phyloP scores from a whole-genome alignment of 1,140 invertebrate genomes.

The Drosophila leontia region DNA sequence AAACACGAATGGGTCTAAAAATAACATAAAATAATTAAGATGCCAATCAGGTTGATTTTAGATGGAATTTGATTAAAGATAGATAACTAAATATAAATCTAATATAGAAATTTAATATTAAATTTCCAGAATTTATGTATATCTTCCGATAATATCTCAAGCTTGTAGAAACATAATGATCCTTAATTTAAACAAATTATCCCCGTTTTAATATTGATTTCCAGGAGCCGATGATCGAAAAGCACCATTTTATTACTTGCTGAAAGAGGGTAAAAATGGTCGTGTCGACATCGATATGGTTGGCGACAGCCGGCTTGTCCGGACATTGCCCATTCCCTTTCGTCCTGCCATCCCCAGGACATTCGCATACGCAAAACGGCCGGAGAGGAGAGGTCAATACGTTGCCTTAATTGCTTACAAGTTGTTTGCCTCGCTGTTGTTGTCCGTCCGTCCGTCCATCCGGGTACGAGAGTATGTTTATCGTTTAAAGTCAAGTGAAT shows the following conservation, averaged over 20 bases:
- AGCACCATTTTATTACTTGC: conserved; percentile 14
- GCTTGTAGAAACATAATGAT: neutral
- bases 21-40: neutral
- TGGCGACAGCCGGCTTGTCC: conserved; percentile 25
- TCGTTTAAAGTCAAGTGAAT: conserved; percentile 74
- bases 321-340: conserved; percentile 36
- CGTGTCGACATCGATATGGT: conserved; percentile 53
- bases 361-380: conserved; percentile 37
- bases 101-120: neutral
- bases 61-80: too few relatives aligned
- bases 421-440: conserved; percentile 64
- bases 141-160: neutral
- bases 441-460: conserved; percentile 23
- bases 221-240: conserved; percentile 23
- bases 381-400: conserved; percentile 62
- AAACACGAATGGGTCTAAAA: neutral
- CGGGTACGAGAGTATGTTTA: conserved; percentile 59
- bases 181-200: conserved; percentile 5
- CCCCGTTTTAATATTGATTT: conserved; percentile 20
- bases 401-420: conserved; percentile 81
- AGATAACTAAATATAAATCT: neutral
- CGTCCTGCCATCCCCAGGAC: conserved; percentile 8
- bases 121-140: neutral
- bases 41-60: neutral
- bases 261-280: conserved; percentile 40